Evolutionary conservation across 2,888 invertebrate genomes (phyloP), one percentile per base, ranked within the genome.

Genomic region (Drosophila nr. medialis): DNA sequence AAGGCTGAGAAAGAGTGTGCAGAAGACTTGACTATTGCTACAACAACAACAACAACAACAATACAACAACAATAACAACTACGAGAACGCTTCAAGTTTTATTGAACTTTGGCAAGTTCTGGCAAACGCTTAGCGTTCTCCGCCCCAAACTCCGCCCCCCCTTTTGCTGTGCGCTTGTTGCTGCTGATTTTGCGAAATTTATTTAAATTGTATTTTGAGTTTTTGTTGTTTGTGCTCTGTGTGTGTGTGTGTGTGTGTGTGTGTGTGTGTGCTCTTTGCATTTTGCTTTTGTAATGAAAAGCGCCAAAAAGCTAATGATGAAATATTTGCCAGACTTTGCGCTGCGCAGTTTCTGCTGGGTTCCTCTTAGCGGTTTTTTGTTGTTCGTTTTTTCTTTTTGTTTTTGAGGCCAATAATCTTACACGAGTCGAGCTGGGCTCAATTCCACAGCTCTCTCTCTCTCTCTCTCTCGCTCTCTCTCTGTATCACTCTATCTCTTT

Each of bases 301-400:
- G 87, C 79, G 75, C 65, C 84, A 86, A 80, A 64, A 70, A 82
- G 86, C 78, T 77, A 85, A 85, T 85, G 88, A 88, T 85, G 88
- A 85, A 88, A 88, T 88, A 88, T 88, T 77, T 77, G 68, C 45
- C 83, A 74, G 73, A 72, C 70, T 85, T 75, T 81, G 75, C 80
- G 63, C 83, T 87, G 85, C 84, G 87, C 85, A 84, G 87, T 82
- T 87, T 85, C 64, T 51, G 55, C 42, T 64, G 38, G 15, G 30
- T 72, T 48, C 18, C 18, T 64, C 34, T 58, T 66, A 48, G 53
- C 61, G 45, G 42, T 30, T 49, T 63, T 64, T 21, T 64, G 45
- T n/a, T 36, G 56, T 63, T 15, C 49, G 42, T 29, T 55, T 40
- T 49, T 63, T 7, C 1, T 45, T 49, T 60, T 11, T 65, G 36